Conservation (phyloP, 2,113 vertebrate genomes). For the Oryzias melastigma region DNA sequence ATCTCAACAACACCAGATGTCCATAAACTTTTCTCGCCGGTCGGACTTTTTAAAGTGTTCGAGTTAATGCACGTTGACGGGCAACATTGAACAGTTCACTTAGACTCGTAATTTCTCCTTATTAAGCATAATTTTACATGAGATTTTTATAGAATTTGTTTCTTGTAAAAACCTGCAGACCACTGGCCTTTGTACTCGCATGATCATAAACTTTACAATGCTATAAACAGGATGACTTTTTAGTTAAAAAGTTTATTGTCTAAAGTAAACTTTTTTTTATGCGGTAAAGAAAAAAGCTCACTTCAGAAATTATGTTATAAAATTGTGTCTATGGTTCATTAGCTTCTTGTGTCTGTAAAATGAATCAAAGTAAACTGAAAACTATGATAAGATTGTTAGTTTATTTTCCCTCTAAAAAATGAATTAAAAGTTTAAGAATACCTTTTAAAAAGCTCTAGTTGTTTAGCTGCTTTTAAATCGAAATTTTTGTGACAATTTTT, state of each 20-base stretch:
- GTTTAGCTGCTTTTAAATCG: no score
- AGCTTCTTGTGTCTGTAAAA: background rate
- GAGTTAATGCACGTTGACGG: constrained; percentile 12
- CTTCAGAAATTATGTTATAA: constrained; percentile 1
- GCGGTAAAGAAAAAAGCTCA: background rate
- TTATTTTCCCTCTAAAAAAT: no score
- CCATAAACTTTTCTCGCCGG: constrained; percentile 56
- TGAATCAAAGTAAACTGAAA: background rate
- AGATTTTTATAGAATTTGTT: constrained; percentile 37
- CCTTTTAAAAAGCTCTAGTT: no score
- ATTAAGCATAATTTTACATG: constrained; percentile 22
- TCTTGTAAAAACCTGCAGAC: constrained; percentile 16
- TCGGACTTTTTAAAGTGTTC: constrained; percentile 30
- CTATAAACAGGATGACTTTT: constrained; percentile 1
- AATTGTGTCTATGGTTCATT: background rate
- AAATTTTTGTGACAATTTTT: no score
- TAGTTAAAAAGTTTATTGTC: constrained; percentile 7
- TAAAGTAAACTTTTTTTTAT: background rate
- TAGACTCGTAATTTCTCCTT: constrained; percentile 20
- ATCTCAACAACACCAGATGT: constrained; percentile 72
- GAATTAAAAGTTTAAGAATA: no score
- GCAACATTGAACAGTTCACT: constrained; percentile 22
- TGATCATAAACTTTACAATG: constrained; percentile 23
- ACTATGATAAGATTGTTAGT: no score
- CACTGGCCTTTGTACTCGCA: background rate